Evolutionary conservation across 92 coral and sea anemone species (phyloP).

Genomic region (Phenganax marumi): DNA sequence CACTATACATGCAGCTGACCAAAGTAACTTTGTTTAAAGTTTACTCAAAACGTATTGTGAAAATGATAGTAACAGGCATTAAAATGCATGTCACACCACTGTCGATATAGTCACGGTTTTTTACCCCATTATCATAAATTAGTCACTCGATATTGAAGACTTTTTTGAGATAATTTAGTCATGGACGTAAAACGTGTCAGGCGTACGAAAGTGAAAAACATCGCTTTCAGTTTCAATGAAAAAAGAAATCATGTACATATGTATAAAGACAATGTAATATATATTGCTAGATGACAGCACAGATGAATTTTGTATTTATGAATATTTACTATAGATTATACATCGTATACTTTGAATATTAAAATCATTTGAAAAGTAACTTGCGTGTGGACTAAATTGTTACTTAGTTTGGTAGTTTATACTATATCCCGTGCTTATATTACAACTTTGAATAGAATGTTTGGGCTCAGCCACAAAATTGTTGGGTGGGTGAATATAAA

Average conservation of each 20-base stretch:
- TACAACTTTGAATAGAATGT: background rate
- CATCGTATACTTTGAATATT: background rate
- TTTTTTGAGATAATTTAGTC: background rate
- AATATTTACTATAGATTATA: constrained; percentile 1
- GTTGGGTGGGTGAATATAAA: constrained; percentile 11
- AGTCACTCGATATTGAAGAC: constrained; percentile 2
- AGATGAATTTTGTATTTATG: constrained; percentile 4
- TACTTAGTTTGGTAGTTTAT: background rate
- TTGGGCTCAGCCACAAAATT: background rate
- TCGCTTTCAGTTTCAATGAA: background rate
- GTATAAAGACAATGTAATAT: background rate
- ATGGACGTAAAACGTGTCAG: too few relatives aligned
- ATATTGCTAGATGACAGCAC: background rate
- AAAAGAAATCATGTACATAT: constrained; percentile 10
- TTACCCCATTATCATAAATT: background rate
- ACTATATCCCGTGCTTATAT: background rate
- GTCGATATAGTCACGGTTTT: background rate
- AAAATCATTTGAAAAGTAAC: background rate
- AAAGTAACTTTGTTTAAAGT: background rate
- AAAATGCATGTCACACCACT: background rate
- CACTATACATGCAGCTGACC: background rate
- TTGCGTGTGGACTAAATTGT: background rate
- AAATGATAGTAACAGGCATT: background rate
- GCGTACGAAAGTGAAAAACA: background rate
- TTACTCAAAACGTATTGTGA: background rate